phyloP scores from a whole-genome alignment of 2,113 vertebrate species.

The Australoheros scitulus region DNA sequence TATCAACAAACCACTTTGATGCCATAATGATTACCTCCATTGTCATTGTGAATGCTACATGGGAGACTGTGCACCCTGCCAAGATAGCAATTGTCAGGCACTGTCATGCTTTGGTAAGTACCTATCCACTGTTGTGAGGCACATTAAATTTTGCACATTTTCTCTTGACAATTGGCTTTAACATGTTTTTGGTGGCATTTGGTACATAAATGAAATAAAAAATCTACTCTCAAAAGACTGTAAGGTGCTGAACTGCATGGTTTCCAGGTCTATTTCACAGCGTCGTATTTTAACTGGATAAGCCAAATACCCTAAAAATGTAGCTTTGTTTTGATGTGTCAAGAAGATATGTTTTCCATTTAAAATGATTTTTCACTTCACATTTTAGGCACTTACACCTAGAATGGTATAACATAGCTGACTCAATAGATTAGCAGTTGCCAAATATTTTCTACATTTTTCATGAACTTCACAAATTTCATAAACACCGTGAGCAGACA shows the following conservation, averaged over 20 bases:
- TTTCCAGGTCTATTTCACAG: constrained; percentile 8
- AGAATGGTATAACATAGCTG: background rate
- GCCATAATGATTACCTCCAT: constrained; percentile 42
- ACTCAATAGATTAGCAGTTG: background rate
- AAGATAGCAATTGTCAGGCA: constrained; percentile 35
- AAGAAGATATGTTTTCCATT: background rate
- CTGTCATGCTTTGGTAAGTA: constrained; percentile 39
- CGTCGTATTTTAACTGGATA: background rate
- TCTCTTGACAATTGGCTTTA: constrained; percentile 35
- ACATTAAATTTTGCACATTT: constrained; percentile 30
- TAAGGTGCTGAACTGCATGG: background rate
- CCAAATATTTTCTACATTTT: background rate
- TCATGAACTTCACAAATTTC: background rate
- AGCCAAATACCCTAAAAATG: background rate
- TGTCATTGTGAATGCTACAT: constrained; percentile 36
- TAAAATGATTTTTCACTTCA: background rate
- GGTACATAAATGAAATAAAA: background rate
- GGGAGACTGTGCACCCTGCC: constrained; percentile 33
- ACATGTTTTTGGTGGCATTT: constrained; percentile 10
- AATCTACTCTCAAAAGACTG: background rate
- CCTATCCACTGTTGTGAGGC: constrained; percentile 20
- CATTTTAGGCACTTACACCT: background rate
- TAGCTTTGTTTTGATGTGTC: background rate
- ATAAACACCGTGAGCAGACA: background rate
- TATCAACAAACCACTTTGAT: constrained; percentile 32